Evolutionary conservation across 2,888 invertebrate species (phyloP).

Genomic region (Ethmia dodecea): DNA sequence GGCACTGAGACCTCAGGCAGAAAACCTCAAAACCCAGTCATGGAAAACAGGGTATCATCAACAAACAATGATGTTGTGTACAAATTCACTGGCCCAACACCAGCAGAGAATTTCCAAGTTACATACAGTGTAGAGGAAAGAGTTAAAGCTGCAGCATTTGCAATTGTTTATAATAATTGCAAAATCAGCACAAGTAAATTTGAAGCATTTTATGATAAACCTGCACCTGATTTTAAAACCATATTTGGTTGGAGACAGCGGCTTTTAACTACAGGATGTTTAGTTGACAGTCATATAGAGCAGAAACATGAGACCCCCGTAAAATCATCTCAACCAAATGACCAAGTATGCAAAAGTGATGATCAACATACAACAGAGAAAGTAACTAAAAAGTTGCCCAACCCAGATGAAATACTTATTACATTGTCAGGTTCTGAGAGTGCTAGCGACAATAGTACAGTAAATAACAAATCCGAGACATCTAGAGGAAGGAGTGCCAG

Average conservation of each 20-base stretch:
- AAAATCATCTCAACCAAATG: conserved; percentile 1
- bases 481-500: conserved; percentile 43
- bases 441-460: conserved; percentile 38
- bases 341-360: neutral
- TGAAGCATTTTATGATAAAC: conserved; percentile 57
- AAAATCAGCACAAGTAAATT: conserved; percentile 61
- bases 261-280: conserved; percentile 57
- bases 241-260: conserved; percentile 66
- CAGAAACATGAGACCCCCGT: conserved; percentile 15
- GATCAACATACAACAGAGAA: conserved; percentile 21
- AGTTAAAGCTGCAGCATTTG: conserved; percentile 60
- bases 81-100: conserved; percentile 50
- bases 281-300: conserved; percentile 54
- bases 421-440: conserved; percentile 42
- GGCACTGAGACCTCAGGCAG: conserved; percentile 32
- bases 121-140: conserved; percentile 61
- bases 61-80: conserved; percentile 59
- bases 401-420: conserved; percentile 62
- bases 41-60: conserved; percentile 67
- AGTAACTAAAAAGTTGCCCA: conserved; percentile 33
- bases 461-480: conserved; percentile 20
- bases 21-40: conserved; percentile 51
- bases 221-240: conserved; percentile 69
- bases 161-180: conserved; percentile 64
- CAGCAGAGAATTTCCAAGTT: conserved; percentile 50